Evolutionary conservation across 2,888 invertebrate species (phyloP), one percentile per base, ranked within the genome.

Genomic region (Acrobeloides nanus): DNA sequence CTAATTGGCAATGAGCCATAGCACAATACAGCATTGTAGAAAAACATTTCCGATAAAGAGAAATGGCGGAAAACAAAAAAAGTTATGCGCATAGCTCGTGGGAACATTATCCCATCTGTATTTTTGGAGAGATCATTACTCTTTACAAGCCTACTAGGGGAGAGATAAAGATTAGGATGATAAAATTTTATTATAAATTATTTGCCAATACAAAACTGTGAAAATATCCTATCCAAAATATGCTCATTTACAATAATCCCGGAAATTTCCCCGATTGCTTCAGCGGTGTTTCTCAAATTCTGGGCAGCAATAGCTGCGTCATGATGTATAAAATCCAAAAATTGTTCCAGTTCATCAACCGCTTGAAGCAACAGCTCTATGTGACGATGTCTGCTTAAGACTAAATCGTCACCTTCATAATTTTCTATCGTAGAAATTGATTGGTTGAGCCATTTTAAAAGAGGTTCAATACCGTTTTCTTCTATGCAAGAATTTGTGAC

Each of bases 171-270:
- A n/a, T n/a, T n/a, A n/a, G n/a, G n/a, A n/a, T n/a, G n/a, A n/a
- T n/a, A n/a, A n/a, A n/a, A n/a, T n/a, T n/a, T n/a, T n/a, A n/a
- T n/a, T n/a, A n/a, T n/a, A n/a, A n/a, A n/a, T 46, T 55, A 87
- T 80, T 88, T 88, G 52, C 88, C 88, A 65, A 89, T 85, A 77
- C 88, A 89, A 80, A 89, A 89, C 64, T 85, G 83, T 74, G 80
- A 81, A 73, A 89, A 89, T 55, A 89, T 83, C 18, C 84, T 81
- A 76, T 87, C 84, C 27, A 89, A 77, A 61, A 89, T 81, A 58
- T 86, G 82, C 70, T 87, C 86, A 3, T 83, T 82, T 27, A 82
- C 82, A 26, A 85, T 81, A 66, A 81, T 80, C 0, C 87, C 87
- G 3, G 86, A 84, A 55, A 89, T 82, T 70, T 82, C 81, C 20